Conservation (phyloP, 2,113 vertebrate genomes). For the Arothron firmamentum region DNA sequence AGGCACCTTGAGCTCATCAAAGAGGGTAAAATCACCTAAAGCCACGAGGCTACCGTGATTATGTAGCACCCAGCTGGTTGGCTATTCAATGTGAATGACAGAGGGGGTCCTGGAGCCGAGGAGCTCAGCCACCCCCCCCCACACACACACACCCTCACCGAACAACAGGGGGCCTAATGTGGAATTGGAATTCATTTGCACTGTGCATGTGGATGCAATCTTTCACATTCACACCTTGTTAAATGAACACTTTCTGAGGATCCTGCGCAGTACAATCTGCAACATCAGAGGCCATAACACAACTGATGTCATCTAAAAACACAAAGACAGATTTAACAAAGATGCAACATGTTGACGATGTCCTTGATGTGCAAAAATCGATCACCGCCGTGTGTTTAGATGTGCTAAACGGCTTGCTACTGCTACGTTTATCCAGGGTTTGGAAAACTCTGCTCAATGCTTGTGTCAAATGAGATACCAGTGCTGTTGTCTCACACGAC, state of each 20-base stretch:
- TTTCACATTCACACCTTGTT: not conserved
- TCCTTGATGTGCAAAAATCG: too few species aligned
- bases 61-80: slow-evolving; percentile 63
- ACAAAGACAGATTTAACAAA: not conserved
- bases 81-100: slow-evolving; percentile 41
- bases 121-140: slow-evolving; percentile 1
- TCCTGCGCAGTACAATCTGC: not conserved
- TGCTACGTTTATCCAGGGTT: not conserved
- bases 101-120: slow-evolving; percentile 24
- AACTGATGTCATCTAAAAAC: too few species aligned
- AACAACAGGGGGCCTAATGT: slow-evolving; percentile 11
- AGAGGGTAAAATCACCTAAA: slow-evolving; percentile 59
- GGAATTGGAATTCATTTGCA: slow-evolving; percentile 20
- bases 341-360: not conserved
- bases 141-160: not conserved
- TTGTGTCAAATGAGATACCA: too few species aligned
- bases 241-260: not conserved
- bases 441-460: not conserved
- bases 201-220: slow-evolving; percentile 19
- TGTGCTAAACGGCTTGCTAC: not conserved
- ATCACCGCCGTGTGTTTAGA: not conserved
- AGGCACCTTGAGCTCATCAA: slow-evolving; percentile 67
- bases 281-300: too few species aligned
- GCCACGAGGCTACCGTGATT: slow-evolving; percentile 57
- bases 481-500: too few species aligned